Evolutionary conservation across 2,888 invertebrate genomes (phyloP), one percentile per base, ranked within the genome.

Genomic region (Melanargia galathea): DNA sequence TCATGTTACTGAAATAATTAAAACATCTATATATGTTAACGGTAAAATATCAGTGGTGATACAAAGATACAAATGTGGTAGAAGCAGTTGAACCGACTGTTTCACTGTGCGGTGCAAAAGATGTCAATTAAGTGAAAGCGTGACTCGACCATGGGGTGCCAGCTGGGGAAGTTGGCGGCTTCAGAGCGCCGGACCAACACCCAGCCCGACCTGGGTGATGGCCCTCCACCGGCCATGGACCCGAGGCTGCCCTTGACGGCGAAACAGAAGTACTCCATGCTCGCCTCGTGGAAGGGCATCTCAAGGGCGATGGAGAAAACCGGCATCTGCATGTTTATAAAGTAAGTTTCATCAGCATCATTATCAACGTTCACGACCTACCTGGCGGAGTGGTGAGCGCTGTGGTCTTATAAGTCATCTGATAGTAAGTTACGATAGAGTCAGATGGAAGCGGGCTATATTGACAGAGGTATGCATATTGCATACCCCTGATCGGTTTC

Each of bases 201-300:
- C 66, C 89, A 86, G 71, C 88, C 91, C 72, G 11, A 35, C 52
- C 11, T 87, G 62, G 92, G 92, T 24, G 93, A 93, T 69, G 94
- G 83, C 7, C 94, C 94, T 0, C 95, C 95, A 0, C 94, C 94
- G 4, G 92, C 94, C 33, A 93, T 94, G 35, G 97, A 97, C 82
- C 95, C 96, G 0, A 89, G 96, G 74, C 92, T 97, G 67, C 97
- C 97, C 0, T 92, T 97, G 65, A 97, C 96, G 0, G 96, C 96
- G 20, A 95, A 95, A 80, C 97, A 97, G 92, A 97, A 95, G 87
- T 97, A 96, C 87, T 95, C 94, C 72, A 96, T 97, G 92, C 92
- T 96, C 70, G 97, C 97, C 1, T 97, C 97, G 11, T 97, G 97
- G 97, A 97, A 96, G 78, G 97, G 96, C 30, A 97, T 97, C 74